Percentiles rank a stretch among this genome's conserved stretches.
phyloP scores from a whole-genome alignment of 2,113 vertebrate genomes.

The Phylloscopus trochilus region DNA sequence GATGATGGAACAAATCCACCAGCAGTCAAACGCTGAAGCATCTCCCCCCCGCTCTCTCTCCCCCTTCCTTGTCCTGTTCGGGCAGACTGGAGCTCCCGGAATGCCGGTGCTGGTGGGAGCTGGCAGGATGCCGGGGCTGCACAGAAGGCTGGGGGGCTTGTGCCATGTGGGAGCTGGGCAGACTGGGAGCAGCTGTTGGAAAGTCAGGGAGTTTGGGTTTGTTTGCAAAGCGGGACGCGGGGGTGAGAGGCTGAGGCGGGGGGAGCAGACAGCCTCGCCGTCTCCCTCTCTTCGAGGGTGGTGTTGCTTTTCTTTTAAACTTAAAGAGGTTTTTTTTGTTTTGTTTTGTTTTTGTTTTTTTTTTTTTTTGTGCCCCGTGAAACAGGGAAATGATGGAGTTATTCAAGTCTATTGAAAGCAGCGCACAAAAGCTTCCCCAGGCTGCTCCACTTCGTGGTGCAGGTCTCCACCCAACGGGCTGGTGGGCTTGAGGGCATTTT shows the following conservation, averaged over 20 bases:
- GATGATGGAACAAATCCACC: background rate
- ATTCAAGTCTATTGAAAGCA: conserved; percentile 3
- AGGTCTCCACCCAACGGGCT: background rate
- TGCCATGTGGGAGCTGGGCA: background rate
- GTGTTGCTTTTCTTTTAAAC: background rate
- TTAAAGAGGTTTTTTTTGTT: background rate
- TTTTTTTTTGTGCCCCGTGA: background rate
- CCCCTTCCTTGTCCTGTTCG: fast-evolving
- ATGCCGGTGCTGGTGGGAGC: background rate
- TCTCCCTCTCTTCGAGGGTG: background rate
- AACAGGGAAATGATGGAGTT: background rate
- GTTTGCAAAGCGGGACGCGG: background rate
- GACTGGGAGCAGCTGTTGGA: conserved; percentile 7
- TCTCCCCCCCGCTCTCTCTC: background rate
- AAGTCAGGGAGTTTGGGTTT: background rate
- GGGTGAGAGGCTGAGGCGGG: background rate
- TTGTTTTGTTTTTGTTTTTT: no score
- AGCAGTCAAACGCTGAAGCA: background rate
- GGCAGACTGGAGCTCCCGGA: background rate
- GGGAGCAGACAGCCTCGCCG: background rate
- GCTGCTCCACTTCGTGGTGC: background rate
- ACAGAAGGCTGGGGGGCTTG: background rate
- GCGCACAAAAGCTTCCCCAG: background rate
- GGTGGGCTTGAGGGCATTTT: background rate
- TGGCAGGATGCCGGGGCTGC: background rate